These are phyloP conservation scores for Falco punctatus DNA, from an alignment of 2,113 vertebrate species.

Conservation along the genomic window DNA sequence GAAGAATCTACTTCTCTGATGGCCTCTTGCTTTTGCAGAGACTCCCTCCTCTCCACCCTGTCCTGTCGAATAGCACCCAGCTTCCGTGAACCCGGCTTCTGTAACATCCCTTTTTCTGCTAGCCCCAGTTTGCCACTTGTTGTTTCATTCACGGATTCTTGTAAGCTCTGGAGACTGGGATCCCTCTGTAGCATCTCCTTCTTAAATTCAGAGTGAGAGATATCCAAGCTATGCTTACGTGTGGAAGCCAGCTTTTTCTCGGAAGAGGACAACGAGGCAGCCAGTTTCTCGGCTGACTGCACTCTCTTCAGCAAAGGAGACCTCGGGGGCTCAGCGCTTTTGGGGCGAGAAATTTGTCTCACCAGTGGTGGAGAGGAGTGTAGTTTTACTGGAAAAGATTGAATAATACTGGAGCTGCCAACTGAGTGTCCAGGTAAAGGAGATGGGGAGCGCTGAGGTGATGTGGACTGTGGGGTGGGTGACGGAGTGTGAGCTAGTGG, in stretches of 20 bases:
- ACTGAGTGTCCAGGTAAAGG: conserved; percentile 85
- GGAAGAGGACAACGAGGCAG: conserved; percentile 79
- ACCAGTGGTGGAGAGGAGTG: conserved; percentile 91
- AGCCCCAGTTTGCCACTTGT: conserved; percentile 77
- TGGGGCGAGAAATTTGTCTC: conserved; percentile 91
- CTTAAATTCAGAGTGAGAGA: conserved; percentile 90
- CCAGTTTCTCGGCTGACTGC: conserved; percentile 92
- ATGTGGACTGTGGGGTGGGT: conserved; percentile 90
- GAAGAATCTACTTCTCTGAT: conserved; percentile 96
- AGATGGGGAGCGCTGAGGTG: conserved; percentile 92
- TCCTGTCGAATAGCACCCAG: conserved; percentile 92
- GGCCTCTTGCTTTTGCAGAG: conserved; percentile 95
- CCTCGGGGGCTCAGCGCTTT: conserved; percentile 91
- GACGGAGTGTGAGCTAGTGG: conserved; percentile 94
- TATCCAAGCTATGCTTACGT: conserved; percentile 91
- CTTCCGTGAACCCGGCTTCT: conserved; percentile 85
- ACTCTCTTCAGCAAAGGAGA: conserved; percentile 96
- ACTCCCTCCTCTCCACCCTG: conserved; percentile 90
- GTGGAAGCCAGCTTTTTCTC: conserved; percentile 82
- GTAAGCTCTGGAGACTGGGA: conserved; percentile 85
- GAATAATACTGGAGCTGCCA: conserved; percentile 72
- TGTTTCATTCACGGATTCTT: conserved; percentile 80
- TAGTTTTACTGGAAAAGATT: conserved; percentile 89
- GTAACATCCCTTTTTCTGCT: conserved; percentile 85
- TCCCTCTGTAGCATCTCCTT: conserved; percentile 92